Conservation (phyloP, 2,113 vertebrate species). For the Hippoglossus stenolepis region DNA sequence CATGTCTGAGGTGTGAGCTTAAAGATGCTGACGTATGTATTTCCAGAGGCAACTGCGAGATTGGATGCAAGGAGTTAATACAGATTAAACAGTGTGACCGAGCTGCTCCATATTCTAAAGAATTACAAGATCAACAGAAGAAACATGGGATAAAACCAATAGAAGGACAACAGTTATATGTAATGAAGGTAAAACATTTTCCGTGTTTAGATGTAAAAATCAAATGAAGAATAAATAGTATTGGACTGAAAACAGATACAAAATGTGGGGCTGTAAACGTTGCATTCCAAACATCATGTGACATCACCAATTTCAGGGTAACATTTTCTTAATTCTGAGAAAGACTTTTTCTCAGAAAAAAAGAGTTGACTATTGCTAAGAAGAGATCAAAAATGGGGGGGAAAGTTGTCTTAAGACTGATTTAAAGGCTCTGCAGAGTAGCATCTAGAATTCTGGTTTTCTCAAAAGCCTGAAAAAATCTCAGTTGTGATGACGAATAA, state of each 20-base stretch:
- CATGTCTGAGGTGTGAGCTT: conserved; percentile 14
- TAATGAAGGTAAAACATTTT: no score
- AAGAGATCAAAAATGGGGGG: background rate
- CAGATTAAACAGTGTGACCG: background rate
- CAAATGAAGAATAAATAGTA: background rate
- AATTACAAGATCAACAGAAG: conserved; percentile 9
- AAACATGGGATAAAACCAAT: background rate
- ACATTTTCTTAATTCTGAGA: background rate
- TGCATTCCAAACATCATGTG: no score
- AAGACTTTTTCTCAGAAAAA: background rate
- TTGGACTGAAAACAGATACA: background rate
- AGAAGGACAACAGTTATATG: background rate
- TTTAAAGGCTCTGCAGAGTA: no score
- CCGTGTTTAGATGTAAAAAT: no score
- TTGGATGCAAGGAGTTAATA: conserved; percentile 3
- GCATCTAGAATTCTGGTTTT: background rate
- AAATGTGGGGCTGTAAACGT: background rate
- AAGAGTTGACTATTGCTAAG: background rate
- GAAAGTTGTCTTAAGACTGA: no score
- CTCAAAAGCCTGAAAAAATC: background rate
- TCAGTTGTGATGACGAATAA: background rate
- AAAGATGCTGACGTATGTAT: background rate
- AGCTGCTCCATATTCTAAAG: background rate
- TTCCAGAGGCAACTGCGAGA: background rate
- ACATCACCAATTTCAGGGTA: no score